Conservation (phyloP, 1,140 invertebrate species). For the Andricus grossulariae region DNA sequence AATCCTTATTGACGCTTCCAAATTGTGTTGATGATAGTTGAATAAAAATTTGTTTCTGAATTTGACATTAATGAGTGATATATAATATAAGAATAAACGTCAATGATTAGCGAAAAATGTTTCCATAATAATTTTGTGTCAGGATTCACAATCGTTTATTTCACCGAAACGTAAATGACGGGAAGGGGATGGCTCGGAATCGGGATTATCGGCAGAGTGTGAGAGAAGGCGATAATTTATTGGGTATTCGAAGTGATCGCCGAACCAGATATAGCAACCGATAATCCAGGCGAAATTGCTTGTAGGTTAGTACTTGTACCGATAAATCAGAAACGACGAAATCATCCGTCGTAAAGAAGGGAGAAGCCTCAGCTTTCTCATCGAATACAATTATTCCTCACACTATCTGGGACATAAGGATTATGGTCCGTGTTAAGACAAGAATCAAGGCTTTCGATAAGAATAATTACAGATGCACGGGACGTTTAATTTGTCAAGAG, state of each 20-base stretch:
- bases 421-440: slow-evolving; percentile 16
- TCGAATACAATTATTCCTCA: slow-evolving; percentile 1
- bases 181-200: not conserved
- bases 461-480: not conserved
- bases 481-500: not conserved
- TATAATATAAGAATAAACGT: too few species aligned
- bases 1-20: too few species aligned
- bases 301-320: not conserved
- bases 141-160: not conserved
- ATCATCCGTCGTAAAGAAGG: slow-evolving; percentile 17
- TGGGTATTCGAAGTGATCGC: slow-evolving; percentile 19
- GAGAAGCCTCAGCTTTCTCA: slow-evolving; percentile 4
- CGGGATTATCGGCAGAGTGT: slow-evolving; percentile 1
- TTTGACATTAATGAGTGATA: too few species aligned
- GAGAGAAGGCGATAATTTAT: slow-evolving; percentile 16
- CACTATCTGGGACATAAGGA: not conserved
- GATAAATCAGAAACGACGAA: slow-evolving; percentile 12
- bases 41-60: too few species aligned
- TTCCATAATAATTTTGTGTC: too few species aligned
- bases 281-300: slow-evolving; percentile 24
- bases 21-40: too few species aligned
- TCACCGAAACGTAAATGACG: not conserved
- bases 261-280: slow-evolving; percentile 12
- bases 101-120: too few species aligned
- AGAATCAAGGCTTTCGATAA: not conserved